These are phyloP conservation scores for Diabrotica undecimpunctata DNA, from an alignment of 1,140 invertebrate species.

Conservation along the genomic window DNA sequence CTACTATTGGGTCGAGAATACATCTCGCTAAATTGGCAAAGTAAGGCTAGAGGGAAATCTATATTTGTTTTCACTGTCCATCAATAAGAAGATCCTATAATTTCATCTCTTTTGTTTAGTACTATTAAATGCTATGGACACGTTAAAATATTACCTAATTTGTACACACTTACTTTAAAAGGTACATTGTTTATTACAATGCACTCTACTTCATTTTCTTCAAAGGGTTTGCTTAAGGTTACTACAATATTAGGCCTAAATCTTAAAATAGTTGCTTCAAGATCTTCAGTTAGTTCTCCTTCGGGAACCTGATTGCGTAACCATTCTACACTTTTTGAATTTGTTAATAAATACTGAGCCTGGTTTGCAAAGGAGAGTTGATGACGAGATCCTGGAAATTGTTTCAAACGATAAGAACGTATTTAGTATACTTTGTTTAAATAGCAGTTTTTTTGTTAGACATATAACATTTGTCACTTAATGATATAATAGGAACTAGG, in stretches of 20 bases:
- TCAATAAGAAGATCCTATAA: no score
- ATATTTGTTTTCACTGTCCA: no score
- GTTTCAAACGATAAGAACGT: neutral
- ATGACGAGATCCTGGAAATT: constrained; percentile 43
- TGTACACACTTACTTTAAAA: neutral
- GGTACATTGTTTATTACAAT: neutral
- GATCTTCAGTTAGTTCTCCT: constrained; percentile 50
- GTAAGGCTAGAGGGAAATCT: no score
- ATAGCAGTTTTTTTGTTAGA: no score
- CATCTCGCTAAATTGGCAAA: no score
- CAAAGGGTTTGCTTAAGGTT: constrained; percentile 60
- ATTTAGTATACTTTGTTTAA: no score
- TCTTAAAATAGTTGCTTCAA: constrained; percentile 57
- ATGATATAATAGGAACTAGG: no score
- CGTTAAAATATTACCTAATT: no score
- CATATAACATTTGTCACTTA: no score
- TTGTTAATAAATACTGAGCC: constrained; percentile 83
- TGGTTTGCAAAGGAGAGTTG: constrained; percentile 77
- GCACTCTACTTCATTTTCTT: constrained; percentile 65
- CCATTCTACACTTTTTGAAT: constrained; percentile 69
- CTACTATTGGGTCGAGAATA: no score
- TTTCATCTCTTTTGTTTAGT: no score
- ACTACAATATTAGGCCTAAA: constrained; percentile 70
- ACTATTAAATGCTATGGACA: no score
- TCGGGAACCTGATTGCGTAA: constrained; percentile 59